Evolutionary conservation across 2,888 invertebrate genomes (phyloP).

Genomic region (Drosophila pegasa): DNA sequence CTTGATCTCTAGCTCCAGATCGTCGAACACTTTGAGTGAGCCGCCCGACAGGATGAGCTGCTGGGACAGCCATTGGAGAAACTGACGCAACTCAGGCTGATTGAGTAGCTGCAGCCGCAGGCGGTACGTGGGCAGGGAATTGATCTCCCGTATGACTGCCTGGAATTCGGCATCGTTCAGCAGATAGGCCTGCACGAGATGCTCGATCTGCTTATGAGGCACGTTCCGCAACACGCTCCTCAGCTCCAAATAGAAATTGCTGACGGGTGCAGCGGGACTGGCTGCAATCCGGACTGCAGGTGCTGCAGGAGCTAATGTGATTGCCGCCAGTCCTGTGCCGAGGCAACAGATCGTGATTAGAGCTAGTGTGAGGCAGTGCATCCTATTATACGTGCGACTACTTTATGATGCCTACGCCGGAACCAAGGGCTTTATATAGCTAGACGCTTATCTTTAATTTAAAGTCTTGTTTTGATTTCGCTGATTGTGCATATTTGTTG

Average conservation of each 20-base stretch:
- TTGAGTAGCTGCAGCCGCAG: conserved; percentile 65
- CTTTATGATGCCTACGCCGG: not conserved
- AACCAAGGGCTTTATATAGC: conserved; percentile 39
- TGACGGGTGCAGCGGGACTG: conserved; percentile 4
- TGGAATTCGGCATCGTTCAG: conserved; percentile 81
- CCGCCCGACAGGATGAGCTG: conserved; percentile 68
- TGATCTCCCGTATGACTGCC: conserved; percentile 73
- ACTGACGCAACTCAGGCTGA: conserved; percentile 77
- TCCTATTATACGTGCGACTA: conserved; percentile 26
- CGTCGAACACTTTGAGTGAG: conserved; percentile 70
- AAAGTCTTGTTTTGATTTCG: conserved; percentile 45
- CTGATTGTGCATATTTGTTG: conserved; percentile 44
- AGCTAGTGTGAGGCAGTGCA: conserved; percentile 39
- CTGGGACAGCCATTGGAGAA: conserved; percentile 69
- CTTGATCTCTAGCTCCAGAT: conserved; percentile 70
- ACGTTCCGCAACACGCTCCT: conserved; percentile 55
- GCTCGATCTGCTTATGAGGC: conserved; percentile 61
- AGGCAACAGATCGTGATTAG: conserved; percentile 48
- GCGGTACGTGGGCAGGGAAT: conserved; percentile 60
- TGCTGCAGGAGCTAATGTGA: conserved; percentile 16
- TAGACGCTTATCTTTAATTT: conserved; percentile 36
- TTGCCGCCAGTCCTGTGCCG: conserved; percentile 8
- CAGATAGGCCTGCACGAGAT: conserved; percentile 72
- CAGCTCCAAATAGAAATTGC: conserved; percentile 63
- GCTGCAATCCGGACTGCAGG: not conserved